These are phyloP conservation scores for Serripes groenlandicus DNA, from an alignment of 2,888 invertebrate species.

Conservation along the genomic window DNA sequence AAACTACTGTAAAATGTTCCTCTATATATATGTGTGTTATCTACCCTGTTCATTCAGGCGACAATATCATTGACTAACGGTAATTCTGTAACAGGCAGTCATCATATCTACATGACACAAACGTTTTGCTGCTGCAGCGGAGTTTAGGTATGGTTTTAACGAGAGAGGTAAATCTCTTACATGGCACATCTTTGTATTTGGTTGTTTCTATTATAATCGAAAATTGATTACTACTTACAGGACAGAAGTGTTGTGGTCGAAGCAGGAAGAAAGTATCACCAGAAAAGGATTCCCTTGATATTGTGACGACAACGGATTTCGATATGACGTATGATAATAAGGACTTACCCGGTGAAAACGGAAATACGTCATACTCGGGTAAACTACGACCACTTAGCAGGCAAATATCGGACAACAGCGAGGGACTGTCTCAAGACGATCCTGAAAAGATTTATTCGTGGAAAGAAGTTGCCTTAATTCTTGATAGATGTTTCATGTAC, in stretches of 20 bases:
- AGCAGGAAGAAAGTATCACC: not conserved
- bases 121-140: too few species aligned
- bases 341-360: not conserved
- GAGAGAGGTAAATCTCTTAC: too few species aligned
- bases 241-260: constrained; percentile 10
- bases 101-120: too few species aligned
- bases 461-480: constrained; percentile 62
- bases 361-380: not conserved
- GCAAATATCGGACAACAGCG: not conserved
- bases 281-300: not conserved
- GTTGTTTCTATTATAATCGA: too few species aligned
- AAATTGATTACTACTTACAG: not conserved
- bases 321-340: not conserved
- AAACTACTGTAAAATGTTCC: too few species aligned
- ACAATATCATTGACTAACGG: too few species aligned
- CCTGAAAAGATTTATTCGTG: constrained; percentile 49
- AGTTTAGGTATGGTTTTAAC: too few species aligned
- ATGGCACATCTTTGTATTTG: too few species aligned
- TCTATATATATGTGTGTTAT: too few species aligned
- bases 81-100: too few species aligned
- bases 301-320: not conserved
- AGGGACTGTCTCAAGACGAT: not conserved
- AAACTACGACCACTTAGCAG: not conserved
- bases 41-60: too few species aligned
- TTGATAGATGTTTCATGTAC: constrained; percentile 64